Evolutionary conservation across 2,888 invertebrate species (phyloP), one percentile per base, ranked within the genome.

Genomic region (Bombylius discolor): DNA sequence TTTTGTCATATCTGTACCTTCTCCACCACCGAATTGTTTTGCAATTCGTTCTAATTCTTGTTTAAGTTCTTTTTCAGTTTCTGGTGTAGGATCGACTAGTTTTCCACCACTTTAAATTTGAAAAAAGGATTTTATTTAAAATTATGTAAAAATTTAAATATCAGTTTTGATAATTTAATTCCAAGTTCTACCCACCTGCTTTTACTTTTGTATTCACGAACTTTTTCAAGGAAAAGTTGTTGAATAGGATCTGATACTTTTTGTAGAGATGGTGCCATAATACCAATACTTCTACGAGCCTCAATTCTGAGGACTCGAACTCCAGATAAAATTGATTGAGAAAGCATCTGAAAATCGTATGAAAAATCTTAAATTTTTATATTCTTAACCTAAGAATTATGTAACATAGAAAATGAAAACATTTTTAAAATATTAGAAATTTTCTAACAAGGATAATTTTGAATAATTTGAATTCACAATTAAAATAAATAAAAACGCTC

Each of bases 151-250:
- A 46, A 34, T 8, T 31, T 9, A 5, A n/a, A 34, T 14, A 32
- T 14, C 33, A 46, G 33, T n/a, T 14, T 48, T 51, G 4, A 13
- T 9, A 36, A 36, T 8, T 36, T 36, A 7, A 36, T 8, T 36
- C 7, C 1, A 5, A 36, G 5, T 36, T 36, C 4, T 36, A 36
- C 8, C 1, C 34, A 93, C 93, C 80, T 75, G 79, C 88, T 87
- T 72, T 93, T 92, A 65, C 84, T 78, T 69, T 83, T 87, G 78
- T 93, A 97, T 76, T 95, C 94, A 61, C 84, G 80, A 63, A 96
- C 80, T 82, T 96, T 95, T 63, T 95, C 90, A 46, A 96, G 71
- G 73, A 97, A 97, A 52, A 96, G 76, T 73, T 95, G 87, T 73
- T 96, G 96, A 67, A 97, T 90, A 5, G 96, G 95, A 71, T 97